phyloP scores from a whole-genome alignment of 2,888 invertebrate genomes.

The Synergus gifuensis region DNA sequence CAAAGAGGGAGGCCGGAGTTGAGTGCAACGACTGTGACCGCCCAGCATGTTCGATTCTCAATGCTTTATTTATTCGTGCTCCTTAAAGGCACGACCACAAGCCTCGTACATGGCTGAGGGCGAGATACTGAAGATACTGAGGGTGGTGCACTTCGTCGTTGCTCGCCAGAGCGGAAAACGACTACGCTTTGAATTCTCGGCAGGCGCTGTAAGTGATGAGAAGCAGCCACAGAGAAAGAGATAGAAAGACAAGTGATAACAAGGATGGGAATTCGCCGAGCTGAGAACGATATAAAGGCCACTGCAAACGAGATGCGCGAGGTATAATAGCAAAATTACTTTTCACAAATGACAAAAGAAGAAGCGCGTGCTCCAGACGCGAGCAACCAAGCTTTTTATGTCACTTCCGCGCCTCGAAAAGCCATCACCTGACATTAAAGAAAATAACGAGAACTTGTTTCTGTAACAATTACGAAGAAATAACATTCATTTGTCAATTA shows the following conservation, averaged over 20 bases:
- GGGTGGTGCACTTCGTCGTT: conserved; percentile 30
- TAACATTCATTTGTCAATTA: not conserved
- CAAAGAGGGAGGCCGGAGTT: not conserved
- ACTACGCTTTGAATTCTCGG: conserved; percentile 37
- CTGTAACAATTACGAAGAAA: not conserved
- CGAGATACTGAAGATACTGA: not conserved
- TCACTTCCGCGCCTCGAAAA: conserved; percentile 14
- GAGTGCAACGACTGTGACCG: conserved; percentile 34
- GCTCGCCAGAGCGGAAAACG: conserved; percentile 35
- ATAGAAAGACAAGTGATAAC: conserved; percentile 30
- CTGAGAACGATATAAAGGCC: conserved; percentile 26
- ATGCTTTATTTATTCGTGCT: conserved; percentile 38
- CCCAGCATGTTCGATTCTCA: conserved; percentile 33
- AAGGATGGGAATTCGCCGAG: conserved; percentile 29
- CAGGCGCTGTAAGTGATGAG: conserved; percentile 38
- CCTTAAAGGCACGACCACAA: conserved; percentile 26
- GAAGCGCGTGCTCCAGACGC: conserved; percentile 31
- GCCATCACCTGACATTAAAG: not conserved
- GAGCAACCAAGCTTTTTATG: conserved; percentile 19
- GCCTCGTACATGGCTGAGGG: conserved; percentile 3
- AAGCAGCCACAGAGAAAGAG: conserved; percentile 34
- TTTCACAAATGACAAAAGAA: conserved; percentile 34
- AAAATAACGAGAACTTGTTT: not conserved
- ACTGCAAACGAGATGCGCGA: conserved; percentile 28
- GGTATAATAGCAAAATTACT: conserved; percentile 35